A percentile compares a stretch with the other conserved stretches of the same genome.
phyloP scores from a whole-genome alignment of 2,113 vertebrate species.

The Lichenostomus cassidix region DNA sequence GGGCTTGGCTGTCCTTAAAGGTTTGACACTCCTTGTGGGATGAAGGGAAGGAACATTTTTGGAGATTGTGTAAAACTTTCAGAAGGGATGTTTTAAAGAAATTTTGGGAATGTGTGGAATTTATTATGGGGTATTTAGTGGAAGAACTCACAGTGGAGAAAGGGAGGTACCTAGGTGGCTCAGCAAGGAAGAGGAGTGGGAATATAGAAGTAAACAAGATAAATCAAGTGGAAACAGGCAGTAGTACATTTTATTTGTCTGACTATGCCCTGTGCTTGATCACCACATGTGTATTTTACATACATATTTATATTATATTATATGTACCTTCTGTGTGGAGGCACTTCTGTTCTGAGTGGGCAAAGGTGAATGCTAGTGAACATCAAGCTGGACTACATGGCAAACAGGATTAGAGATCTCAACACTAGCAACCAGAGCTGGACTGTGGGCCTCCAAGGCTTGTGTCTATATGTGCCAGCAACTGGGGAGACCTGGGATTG shows the following conservation, averaged over 20 bases:
- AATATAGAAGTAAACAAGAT: neutral
- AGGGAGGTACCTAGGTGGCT: neutral
- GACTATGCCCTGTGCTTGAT: neutral
- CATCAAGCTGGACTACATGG: neutral
- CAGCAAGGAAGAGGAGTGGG: neutral
- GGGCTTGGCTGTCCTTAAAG: neutral
- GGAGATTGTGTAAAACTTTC: neutral
- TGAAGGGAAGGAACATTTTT: neutral
- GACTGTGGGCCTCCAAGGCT: neutral
- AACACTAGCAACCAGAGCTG: neutral
- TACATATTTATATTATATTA: neutral
- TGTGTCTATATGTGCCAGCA: accelerated
- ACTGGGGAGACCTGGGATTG: neutral
- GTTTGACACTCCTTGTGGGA: neutral
- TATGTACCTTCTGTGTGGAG: neutral
- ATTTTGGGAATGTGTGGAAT: neutral
- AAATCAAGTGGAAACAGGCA: neutral
- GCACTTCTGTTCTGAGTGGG: neutral
- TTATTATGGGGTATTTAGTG: neutral
- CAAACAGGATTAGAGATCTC: neutral
- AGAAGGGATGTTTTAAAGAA: neutral
- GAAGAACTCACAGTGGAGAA: neutral
- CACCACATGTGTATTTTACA: neutral
- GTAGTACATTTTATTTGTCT: neutral
- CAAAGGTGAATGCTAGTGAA: neutral